Base-by-base conservation (phyloP, 1,140 invertebrate species). In the Pinna nobilis region DNA sequence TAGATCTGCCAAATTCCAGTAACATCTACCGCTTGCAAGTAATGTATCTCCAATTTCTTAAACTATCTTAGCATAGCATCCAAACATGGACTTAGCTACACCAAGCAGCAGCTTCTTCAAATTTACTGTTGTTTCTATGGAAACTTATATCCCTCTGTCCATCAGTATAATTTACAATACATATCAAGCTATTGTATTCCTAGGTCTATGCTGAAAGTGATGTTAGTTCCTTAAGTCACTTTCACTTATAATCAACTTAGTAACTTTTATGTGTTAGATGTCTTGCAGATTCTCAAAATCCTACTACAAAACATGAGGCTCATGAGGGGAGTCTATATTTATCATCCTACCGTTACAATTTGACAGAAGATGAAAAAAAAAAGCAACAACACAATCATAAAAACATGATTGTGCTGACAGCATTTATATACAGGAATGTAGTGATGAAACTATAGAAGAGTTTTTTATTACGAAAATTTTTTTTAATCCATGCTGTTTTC, bases 101-200 rank as follows among this genome's bases (percentile, higher is more conserved):
- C 41, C 59, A 44, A n/a, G 9, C n/a, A 11, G 39, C 30, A n/a
- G 61, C 25, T 49, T 49, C 61, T 65, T 70, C 37, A 70, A 70
- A 70, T 70, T 70, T 51, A 70, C 68, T 50, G 15, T 25, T 18
- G 73, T 75, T 75, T 47, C 73, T 57, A 75, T 75, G 66, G 73
- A 23, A 70, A 70, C 73, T 60, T 37, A n/a, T n/a, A n/a, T n/a
- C 55, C 47, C 50, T 57, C 73, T 70, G 73, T 69, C 67, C 73
- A 70, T 75, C 61, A 75, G 60, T 51, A 6, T 69, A 33, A 74
- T 68, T 69, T 64, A 75, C 73, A 75, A 63, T 75, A 59, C 67
- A 57, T 75, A 75, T 70, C 65, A 35, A 70, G 66, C 66, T 59
- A 70, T 75, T 70, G 73, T 75, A 65, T 75, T 65, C n/a, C 49